Evolutionary conservation across 2,888 invertebrate species (phyloP).

Genomic region (Urechis unicinctus): DNA sequence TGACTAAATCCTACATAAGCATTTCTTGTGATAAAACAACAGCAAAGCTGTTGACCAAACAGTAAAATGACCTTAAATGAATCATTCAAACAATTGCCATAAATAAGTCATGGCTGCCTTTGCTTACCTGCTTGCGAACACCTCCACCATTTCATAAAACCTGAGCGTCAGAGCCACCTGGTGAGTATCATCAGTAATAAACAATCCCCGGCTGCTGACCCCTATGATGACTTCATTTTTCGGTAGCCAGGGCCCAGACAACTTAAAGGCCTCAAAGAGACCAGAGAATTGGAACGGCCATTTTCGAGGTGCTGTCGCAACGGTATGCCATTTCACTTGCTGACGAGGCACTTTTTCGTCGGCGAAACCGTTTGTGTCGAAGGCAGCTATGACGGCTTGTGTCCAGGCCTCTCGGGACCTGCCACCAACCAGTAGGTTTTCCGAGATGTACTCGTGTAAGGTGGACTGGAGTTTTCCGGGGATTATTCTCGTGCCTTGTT

Average conservation of each 20-base stretch:
- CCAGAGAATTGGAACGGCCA: conserved; percentile 26
- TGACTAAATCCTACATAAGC: too few species aligned
- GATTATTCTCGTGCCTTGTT: conserved; percentile 11
- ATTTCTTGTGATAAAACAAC: too few species aligned
- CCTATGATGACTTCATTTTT: conserved; percentile 22
- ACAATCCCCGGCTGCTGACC: conserved; percentile 20
- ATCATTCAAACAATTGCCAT: too few species aligned
- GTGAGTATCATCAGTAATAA: conserved; percentile 23
- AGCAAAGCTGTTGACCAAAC: too few species aligned
- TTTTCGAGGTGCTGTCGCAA: conserved; percentile 14
- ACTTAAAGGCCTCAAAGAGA: conserved; percentile 22
- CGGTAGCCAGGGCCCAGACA: conserved; percentile 17
- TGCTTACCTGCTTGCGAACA: conserved; percentile 18
- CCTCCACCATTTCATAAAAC: conserved; percentile 23
- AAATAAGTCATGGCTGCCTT: too few species aligned
- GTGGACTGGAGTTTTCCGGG: conserved; percentile 18
- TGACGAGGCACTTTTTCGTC: background rate
- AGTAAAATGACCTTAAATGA: too few species aligned
- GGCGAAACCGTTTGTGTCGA: conserved; percentile 13
- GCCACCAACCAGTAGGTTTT: background rate
- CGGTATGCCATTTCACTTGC: conserved; percentile 11
- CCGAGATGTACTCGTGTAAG: conserved; percentile 16
- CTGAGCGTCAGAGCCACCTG: conserved; percentile 12
- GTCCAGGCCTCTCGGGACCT: conserved; percentile 13
- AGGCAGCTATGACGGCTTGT: conserved; percentile 16